Evolutionary conservation across 2,797 vertebrate genomes (phyloP).

Genomic region (Columba guinea): DNA sequence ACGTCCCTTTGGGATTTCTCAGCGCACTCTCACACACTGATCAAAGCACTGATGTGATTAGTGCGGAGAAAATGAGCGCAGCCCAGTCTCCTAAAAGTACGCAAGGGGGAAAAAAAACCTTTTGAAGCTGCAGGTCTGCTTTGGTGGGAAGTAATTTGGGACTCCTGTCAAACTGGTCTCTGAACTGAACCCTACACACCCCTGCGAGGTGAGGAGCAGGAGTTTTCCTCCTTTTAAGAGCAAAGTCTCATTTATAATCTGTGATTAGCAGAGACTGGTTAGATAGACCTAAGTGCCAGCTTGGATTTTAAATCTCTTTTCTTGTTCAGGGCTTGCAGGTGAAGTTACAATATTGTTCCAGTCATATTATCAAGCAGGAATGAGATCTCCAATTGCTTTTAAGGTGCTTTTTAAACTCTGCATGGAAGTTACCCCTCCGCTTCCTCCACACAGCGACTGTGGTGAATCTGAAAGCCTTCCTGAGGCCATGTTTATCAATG

Average conservation of each 20-base stretch:
- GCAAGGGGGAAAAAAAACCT: neutral
- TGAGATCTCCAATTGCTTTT: neutral
- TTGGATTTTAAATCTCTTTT: neutral
- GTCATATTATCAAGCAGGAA: neutral
- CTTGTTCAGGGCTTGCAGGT: neutral
- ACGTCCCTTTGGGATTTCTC: neutral
- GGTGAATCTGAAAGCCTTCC: neutral
- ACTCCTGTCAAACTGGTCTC: neutral
- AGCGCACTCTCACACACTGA: fast-evolving
- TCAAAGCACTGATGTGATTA: neutral
- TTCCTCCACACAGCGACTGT: neutral
- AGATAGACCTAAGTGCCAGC: neutral
- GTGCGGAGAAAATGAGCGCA: fast-evolving
- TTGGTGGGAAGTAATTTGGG: neutral
- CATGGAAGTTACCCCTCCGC: neutral
- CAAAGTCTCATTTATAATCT: neutral
- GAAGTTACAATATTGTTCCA: neutral
- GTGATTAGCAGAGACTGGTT: neutral
- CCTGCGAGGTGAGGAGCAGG: neutral
- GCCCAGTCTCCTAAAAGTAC: neutral
- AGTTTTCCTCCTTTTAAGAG: neutral
- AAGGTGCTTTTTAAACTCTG: neutral
- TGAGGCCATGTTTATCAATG: neutral
- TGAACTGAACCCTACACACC: neutral
- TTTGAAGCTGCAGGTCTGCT: slow-evolving; percentile 2